Conservation (phyloP, 2,888 invertebrate genomes). For the Cotesia congregata region DNA sequence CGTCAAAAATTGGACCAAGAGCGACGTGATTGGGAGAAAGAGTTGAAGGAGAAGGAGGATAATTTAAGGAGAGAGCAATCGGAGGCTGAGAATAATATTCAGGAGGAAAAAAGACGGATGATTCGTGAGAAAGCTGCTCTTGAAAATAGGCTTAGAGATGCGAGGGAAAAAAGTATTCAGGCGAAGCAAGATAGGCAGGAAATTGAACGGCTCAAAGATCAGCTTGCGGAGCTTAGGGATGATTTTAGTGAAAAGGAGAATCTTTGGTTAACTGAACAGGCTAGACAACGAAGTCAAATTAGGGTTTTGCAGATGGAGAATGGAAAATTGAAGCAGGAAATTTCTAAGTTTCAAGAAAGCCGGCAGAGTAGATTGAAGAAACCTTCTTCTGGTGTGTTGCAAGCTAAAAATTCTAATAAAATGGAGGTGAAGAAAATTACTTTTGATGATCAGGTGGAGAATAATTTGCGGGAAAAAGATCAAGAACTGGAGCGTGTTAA, state of each 20-base stretch:
- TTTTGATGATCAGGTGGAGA: neutral
- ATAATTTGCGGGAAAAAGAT: neutral
- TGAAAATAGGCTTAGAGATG: constrained; percentile 78
- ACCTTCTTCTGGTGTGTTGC: constrained; percentile 73
- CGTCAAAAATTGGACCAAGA: constrained; percentile 70
- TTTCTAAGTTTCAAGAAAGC: constrained; percentile 73
- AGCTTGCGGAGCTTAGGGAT: constrained; percentile 77
- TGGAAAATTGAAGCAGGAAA: constrained; percentile 75
- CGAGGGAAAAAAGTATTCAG: constrained; percentile 76
- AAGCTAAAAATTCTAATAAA: constrained; percentile 75
- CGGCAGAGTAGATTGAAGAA: constrained; percentile 77
- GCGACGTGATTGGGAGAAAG: constrained; percentile 73
- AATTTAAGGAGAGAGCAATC: constrained; percentile 76
- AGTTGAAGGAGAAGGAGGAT: constrained; percentile 74
- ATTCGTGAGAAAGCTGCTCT: constrained; percentile 77
- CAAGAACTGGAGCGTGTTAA: constrained; percentile 51
- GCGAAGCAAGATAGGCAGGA: constrained; percentile 79
- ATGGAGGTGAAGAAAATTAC: neutral
- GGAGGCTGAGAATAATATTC: constrained; percentile 76
- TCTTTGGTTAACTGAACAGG: constrained; percentile 80
- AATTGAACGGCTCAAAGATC: constrained; percentile 76
- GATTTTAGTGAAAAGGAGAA: constrained; percentile 82
- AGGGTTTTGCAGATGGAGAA: constrained; percentile 82
- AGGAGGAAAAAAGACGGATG: constrained; percentile 80
- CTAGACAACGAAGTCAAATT: constrained; percentile 81